phyloP scores from a whole-genome alignment of 2,888 invertebrate genomes.

The Phalera bucephala region DNA sequence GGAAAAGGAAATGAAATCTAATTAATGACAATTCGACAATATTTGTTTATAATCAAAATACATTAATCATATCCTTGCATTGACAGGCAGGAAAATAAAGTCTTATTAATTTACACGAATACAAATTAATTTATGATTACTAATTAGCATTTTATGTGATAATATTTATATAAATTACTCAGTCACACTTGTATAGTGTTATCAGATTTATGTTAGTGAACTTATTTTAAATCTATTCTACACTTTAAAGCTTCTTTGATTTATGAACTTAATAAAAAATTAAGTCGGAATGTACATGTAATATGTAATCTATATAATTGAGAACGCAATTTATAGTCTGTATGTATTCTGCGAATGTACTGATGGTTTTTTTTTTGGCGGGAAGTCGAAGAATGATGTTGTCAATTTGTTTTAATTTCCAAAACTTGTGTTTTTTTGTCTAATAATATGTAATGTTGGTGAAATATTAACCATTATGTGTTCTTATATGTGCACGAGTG shows the following conservation, averaged over 20 bases:
- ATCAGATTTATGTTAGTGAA: conserved; percentile 39
- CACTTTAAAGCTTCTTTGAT: conserved; percentile 75
- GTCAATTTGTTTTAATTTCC: too few relatives aligned
- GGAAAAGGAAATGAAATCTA: conserved; percentile 6
- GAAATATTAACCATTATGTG: too few relatives aligned
- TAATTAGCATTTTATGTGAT: conserved; percentile 27
- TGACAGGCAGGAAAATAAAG: not conserved
- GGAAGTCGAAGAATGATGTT: too few relatives aligned
- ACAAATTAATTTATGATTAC: conserved; percentile 30
- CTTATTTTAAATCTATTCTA: conserved; percentile 48
- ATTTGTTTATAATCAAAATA: conserved; percentile 17
- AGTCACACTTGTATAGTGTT: conserved; percentile 46
- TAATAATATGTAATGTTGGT: too few relatives aligned
- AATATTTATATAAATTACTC: conserved; percentile 36
- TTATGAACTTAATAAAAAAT: conserved; percentile 56
- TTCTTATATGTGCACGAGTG: too few relatives aligned
- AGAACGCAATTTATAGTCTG: conserved; percentile 4
- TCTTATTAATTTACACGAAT: conserved; percentile 16
- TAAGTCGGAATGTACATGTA: conserved; percentile 42
- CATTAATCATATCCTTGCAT: conserved; percentile 16
- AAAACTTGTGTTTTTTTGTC: too few relatives aligned
- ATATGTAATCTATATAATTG: conserved; percentile 6
- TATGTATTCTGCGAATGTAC: too few relatives aligned
- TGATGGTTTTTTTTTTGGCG: too few relatives aligned
- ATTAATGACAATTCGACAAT: conserved; percentile 2